Percentiles rank a stretch among this genome's conserved stretches.
Conservation (phyloP, 53 echinoderm and acorn worm species). For the Echinarachnius parma region DNA sequence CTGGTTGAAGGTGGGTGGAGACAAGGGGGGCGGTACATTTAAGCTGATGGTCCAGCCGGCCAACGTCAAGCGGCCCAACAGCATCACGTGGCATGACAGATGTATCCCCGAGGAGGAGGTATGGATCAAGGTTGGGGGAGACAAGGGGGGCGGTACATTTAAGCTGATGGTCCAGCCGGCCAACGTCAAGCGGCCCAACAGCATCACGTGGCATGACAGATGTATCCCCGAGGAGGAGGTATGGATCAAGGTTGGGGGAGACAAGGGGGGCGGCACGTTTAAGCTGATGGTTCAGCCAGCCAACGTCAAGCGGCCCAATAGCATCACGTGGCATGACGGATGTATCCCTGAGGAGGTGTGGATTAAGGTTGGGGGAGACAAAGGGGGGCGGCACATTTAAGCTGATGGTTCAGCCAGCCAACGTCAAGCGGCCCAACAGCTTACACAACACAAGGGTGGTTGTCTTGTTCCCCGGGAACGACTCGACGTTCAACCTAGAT, state of each 20-base stretch:
- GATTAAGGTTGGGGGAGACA: constrained; percentile 6
- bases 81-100: constrained; percentile 28
- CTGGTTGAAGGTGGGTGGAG: constrained; percentile 19
- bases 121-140: constrained; percentile 17
- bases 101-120: constrained; percentile 19
- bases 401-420: constrained; percentile 11
- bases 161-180: constrained; percentile 16
- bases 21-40: constrained; percentile 30
- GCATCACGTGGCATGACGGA: constrained; percentile 30
- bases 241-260: constrained; percentile 17
- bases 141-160: constrained; percentile 30
- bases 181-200: constrained; percentile 18
- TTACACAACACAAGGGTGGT: not conserved
- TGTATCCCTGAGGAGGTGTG: constrained; percentile 9
- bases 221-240: constrained; percentile 19
- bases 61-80: constrained; percentile 18
- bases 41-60: constrained; percentile 16
- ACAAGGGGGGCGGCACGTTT: constrained; percentile 30
- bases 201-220: constrained; percentile 28
- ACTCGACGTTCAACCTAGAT: not conserved
- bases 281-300: constrained; percentile 15
- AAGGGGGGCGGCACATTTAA: constrained; percentile 32
- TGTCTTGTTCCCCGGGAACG: not conserved
- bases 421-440: constrained; percentile 18
- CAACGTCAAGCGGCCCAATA: constrained; percentile 18